A percentile compares a stretch with the other conserved stretches of the same genome.
Evolutionary conservation across 2,797 vertebrate species (phyloP).

Genomic region (Crypturellus tataupa): DNA sequence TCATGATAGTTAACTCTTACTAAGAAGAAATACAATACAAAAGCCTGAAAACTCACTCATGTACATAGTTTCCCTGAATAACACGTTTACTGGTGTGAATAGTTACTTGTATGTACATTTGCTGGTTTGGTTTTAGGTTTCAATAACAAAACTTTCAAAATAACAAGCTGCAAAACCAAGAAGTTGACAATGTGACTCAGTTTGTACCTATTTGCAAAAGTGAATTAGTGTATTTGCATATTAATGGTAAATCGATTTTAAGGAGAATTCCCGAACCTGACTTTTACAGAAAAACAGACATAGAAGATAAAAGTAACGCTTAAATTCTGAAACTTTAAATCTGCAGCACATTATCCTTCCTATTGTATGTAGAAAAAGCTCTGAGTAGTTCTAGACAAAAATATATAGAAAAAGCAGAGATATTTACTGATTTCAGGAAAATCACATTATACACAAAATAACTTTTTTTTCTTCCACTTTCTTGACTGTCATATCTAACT

Average conservation of each 20-base stretch:
- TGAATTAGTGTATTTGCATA: not conserved
- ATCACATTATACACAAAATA: not conserved
- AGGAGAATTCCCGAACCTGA: not conserved
- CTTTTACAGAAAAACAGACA: not conserved
- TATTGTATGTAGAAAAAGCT: not conserved
- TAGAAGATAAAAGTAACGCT: not conserved
- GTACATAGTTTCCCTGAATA: not conserved
- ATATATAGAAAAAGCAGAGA: not conserved
- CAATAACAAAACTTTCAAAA: not conserved
- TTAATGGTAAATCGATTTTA: not conserved
- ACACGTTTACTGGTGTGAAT: not conserved
- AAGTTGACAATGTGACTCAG: not conserved
- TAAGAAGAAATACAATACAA: not conserved
- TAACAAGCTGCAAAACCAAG: not conserved
- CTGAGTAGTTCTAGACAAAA: not conserved
- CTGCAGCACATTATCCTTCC: not conserved
- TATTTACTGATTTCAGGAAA: not conserved
- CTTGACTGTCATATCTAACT: not conserved
- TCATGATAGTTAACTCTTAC: too few relatives aligned
- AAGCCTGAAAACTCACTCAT: not conserved
- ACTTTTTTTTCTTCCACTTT: not conserved
- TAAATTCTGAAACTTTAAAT: not conserved
- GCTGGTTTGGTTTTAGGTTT: not conserved
- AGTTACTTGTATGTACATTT: not conserved
- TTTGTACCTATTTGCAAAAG: not conserved